These are phyloP conservation scores for Passerina amoena DNA, from an alignment of 2,113 vertebrate species.

Conservation along the genomic window DNA sequence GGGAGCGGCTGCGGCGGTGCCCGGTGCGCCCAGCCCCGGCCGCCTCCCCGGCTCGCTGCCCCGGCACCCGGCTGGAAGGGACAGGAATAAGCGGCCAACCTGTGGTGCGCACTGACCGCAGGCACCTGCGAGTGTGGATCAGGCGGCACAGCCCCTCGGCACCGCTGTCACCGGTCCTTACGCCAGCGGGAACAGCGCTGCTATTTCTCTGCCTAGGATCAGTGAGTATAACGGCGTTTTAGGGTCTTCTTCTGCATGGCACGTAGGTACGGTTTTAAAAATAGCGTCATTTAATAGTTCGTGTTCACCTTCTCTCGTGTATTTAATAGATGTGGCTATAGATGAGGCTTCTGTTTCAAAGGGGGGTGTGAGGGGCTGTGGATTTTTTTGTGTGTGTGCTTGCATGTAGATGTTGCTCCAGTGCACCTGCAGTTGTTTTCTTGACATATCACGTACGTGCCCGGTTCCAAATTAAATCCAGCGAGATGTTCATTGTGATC, in stretches of 20 bases:
- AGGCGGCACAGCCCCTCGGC: background rate
- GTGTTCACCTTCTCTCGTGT: background rate
- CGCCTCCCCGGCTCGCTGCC: background rate
- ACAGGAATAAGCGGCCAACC: background rate
- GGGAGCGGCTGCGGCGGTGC: conserved; percentile 48
- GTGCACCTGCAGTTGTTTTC: conserved; percentile 46
- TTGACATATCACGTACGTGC: background rate
- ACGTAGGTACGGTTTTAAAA: background rate
- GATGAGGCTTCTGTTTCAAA: background rate
- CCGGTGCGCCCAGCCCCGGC: background rate
- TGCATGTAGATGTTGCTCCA: conserved; percentile 45
- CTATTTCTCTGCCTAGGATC: conserved; percentile 44
- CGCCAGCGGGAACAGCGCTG: background rate
- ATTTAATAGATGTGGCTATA: background rate
- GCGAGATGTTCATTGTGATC: background rate
- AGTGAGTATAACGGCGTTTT: conserved; percentile 64
- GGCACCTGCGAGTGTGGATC: conserved; percentile 40
- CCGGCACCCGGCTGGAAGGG: background rate
- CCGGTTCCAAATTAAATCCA: background rate
- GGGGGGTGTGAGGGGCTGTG: background rate
- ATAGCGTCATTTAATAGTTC: background rate
- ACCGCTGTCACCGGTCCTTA: conserved; percentile 32
- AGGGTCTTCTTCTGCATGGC: background rate
- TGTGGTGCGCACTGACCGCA: conserved; percentile 18
- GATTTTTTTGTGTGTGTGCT: background rate